phyloP scores from a whole-genome alignment of 2,888 invertebrate genomes.

The Agonopterix alstromeriana region DNA sequence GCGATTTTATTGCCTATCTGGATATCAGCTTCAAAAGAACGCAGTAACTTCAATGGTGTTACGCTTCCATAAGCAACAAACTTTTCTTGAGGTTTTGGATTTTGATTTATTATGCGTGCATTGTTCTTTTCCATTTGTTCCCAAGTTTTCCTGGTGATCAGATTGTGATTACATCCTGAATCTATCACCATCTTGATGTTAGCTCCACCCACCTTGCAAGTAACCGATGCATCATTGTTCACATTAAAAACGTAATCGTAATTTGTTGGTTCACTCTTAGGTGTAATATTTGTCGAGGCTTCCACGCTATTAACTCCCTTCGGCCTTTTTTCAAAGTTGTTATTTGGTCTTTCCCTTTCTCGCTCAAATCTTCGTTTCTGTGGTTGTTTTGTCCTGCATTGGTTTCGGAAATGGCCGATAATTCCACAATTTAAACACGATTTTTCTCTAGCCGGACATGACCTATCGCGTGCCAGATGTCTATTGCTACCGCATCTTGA shows the following conservation, averaged over 20 bases:
- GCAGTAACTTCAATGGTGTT: conserved; percentile 12
- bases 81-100: conserved; percentile 15
- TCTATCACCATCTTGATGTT: too few species aligned
- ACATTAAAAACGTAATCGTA: too few species aligned
- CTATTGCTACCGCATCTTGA: conserved; percentile 5
- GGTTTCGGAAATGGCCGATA: conserved; percentile 6
- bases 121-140: too few species aligned
- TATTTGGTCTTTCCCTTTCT: not conserved
- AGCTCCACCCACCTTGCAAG: too few species aligned
- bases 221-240: too few species aligned
- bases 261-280: conserved; percentile 1
- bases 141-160: too few species aligned
- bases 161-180: too few species aligned
- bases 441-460: conserved; percentile 11
- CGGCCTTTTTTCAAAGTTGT: not conserved
- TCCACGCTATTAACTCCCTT: not conserved
- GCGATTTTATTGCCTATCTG: conserved; percentile 1
- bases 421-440: conserved; percentile 5
- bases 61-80: conserved; percentile 13
- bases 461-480: conserved; percentile 1
- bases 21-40: conserved; percentile 12
- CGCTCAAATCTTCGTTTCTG: not conserved
- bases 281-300: not conserved
- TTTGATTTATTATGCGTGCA: too few species aligned
- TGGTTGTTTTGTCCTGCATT: not conserved